Percentiles rank a stretch among this genome's conserved stretches.
These are phyloP conservation scores for Pocota personata DNA, from an alignment of 2,888 invertebrate species.

Conservation along the genomic window DNA sequence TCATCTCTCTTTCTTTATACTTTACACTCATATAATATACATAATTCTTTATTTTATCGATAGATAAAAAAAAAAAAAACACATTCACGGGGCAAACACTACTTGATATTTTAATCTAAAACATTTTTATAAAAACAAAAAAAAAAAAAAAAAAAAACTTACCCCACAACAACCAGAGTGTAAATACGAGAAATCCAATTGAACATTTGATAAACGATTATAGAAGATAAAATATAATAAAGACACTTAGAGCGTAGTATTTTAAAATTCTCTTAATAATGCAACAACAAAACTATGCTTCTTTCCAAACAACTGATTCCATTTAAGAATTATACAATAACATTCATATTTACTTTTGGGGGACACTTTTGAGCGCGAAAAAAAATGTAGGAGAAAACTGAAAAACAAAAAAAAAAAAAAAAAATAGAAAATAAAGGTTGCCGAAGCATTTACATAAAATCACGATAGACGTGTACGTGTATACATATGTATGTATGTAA, in stretches of 20 bases:
- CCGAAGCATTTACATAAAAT: conserved; percentile 14
- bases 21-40: not conserved
- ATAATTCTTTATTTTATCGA: conserved; percentile 2
- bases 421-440: conserved; percentile 8
- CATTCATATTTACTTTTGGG: conserved; percentile 34
- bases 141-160: conserved; percentile 22
- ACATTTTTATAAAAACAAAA: not conserved
- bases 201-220: conserved; percentile 22
- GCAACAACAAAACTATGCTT: conserved; percentile 2
- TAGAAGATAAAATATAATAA: not conserved
- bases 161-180: conserved; percentile 38
- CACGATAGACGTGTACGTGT: conserved; percentile 4
- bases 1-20: conserved; percentile 1
- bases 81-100: not conserved
- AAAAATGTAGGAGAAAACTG: not conserved
- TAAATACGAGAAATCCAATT: conserved; percentile 33
- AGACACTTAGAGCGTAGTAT: conserved; percentile 3
- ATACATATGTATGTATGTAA: conserved; percentile 2
- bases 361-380: conserved; percentile 48
- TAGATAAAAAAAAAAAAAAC: not conserved
- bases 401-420: not conserved
- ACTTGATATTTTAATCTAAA: not conserved
- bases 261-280: not conserved
- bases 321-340: conserved; percentile 8
- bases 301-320: not conserved